A percentile compares a stretch with the other conserved stretches of the same genome.
Evolutionary conservation across 2,888 invertebrate species (phyloP).

Genomic region (Troides aeacus): DNA sequence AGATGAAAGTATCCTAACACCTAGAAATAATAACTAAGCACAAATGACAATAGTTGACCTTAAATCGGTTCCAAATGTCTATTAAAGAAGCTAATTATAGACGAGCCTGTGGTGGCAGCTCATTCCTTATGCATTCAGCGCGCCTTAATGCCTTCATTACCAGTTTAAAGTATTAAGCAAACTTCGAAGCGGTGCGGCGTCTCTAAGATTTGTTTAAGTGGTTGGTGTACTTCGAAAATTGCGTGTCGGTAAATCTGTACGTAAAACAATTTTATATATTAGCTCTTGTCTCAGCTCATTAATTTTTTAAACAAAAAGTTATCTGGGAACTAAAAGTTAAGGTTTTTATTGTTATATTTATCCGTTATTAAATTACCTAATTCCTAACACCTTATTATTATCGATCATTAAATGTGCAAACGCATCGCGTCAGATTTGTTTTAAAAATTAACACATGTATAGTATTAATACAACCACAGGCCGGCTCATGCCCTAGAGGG

Average conservation of each 20-base stretch:
- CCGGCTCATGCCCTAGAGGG: slow-evolving; percentile 23
- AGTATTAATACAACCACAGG: slow-evolving; percentile 25
- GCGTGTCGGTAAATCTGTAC: slow-evolving; percentile 42
- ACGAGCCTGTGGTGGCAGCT: slow-evolving; percentile 57
- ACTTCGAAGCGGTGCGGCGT: slow-evolving; percentile 62
- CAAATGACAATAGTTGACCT: slow-evolving; percentile 10
- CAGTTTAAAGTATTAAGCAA: slow-evolving; percentile 78
- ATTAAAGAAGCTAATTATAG: slow-evolving; percentile 65
- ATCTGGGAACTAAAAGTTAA: too few species aligned
- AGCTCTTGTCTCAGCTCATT: background rate
- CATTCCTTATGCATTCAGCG: slow-evolving; percentile 75
- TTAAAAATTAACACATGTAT: slow-evolving; percentile 1
- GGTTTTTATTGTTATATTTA: background rate
- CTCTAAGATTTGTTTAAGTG: slow-evolving; percentile 68
- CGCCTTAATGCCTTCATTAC: slow-evolving; percentile 76
- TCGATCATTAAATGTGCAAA: background rate
- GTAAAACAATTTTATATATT: slow-evolving; percentile 42
- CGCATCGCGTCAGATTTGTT: background rate
- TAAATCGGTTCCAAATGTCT: slow-evolving; percentile 32
- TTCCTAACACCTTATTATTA: background rate
- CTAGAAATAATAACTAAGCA: background rate
- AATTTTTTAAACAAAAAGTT: background rate
- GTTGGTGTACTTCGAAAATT: slow-evolving; percentile 45
- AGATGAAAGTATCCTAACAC: background rate
- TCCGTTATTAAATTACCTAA: background rate